phyloP scores from a whole-genome alignment of 37 sponge, comb jelly and placozoan genomes.

The Ianthella basta region DNA sequence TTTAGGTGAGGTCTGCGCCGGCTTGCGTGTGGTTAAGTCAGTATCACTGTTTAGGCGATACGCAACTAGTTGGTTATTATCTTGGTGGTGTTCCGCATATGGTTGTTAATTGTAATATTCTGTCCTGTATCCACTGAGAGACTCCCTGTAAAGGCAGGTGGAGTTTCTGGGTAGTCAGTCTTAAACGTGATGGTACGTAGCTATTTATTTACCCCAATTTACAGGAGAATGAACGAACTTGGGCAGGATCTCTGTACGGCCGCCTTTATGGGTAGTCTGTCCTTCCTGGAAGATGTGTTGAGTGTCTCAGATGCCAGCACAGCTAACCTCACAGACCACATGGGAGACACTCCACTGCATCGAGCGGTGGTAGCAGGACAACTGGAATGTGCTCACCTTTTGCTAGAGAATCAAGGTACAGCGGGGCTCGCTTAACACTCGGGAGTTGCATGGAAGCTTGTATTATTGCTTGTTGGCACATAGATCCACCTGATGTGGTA shows the following conservation, averaged over 20 bases:
- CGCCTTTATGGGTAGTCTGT: slow-evolving; percentile 5
- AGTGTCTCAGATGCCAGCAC: neutral
- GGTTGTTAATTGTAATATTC: too few relatives aligned
- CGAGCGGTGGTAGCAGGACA: slow-evolving; percentile 64
- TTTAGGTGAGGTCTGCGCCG: too few relatives aligned
- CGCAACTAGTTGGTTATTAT: too few relatives aligned
- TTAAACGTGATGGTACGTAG: neutral
- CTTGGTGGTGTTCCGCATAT: too few relatives aligned
- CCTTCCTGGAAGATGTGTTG: slow-evolving; percentile 20
- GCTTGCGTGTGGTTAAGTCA: too few relatives aligned
- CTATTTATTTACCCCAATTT: neutral
- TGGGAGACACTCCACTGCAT: slow-evolving; percentile 64
- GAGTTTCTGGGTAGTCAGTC: neutral
- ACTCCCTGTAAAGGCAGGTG: too few relatives aligned
- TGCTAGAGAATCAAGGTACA: slow-evolving; percentile 54
- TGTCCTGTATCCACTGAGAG: too few relatives aligned
- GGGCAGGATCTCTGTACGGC: slow-evolving; percentile 9
- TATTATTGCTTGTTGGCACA: too few relatives aligned
- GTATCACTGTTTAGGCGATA: too few relatives aligned
- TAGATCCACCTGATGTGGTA: too few relatives aligned
- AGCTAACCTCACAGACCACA: slow-evolving; percentile 50
- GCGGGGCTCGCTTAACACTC: neutral
- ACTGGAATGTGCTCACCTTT: slow-evolving; percentile 48
- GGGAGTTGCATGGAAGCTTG: too few relatives aligned
- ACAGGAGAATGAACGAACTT: slow-evolving; percentile 13